Evolutionary conservation across 1,140 invertebrate genomes (phyloP).

Genomic region (Bombus huntii): DNA sequence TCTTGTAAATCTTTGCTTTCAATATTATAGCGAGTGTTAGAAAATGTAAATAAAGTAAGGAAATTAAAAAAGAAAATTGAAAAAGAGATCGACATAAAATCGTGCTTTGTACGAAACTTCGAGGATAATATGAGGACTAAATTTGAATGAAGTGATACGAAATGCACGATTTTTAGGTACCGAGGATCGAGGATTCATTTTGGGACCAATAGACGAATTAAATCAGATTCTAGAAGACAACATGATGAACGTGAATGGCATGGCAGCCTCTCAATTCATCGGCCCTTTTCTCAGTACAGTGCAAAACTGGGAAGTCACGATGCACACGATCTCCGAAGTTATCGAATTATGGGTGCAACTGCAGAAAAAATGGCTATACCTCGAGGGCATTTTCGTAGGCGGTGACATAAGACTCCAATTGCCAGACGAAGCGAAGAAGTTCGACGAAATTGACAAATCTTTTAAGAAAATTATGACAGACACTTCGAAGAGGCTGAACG

Average conservation of each 20-base stretch:
- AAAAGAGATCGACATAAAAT: too few relatives aligned
- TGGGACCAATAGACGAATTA: constrained; percentile 92
- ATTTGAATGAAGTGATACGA: not conserved
- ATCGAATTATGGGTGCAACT: constrained; percentile 93
- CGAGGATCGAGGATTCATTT: constrained; percentile 87
- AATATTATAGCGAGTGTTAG: constrained; percentile 58
- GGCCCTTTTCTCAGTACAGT: constrained; percentile 92
- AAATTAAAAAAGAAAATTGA: not conserved
- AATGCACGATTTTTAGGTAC: constrained; percentile 71
- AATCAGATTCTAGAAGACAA: constrained; percentile 93
- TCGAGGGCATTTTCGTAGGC: constrained; percentile 95
- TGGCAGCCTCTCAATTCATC: constrained; percentile 94
- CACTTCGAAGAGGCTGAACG: constrained; percentile 89
- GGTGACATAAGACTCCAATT: constrained; percentile 93
- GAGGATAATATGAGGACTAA: too few relatives aligned
- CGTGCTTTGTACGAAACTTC: too few relatives aligned
- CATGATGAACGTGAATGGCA: constrained; percentile 93
- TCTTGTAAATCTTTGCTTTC: not conserved
- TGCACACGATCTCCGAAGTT: constrained; percentile 92
- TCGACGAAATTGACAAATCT: constrained; percentile 92
- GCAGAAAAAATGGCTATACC: constrained; percentile 94
- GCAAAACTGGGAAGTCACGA: constrained; percentile 91
- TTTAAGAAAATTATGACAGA: constrained; percentile 93
- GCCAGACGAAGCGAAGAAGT: constrained; percentile 93
- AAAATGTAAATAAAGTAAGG: not conserved